Percentiles rank a stretch among this genome's conserved stretches.
phyloP scores from a whole-genome alignment of 2,113 vertebrate species.

The Myiagra hebetior region DNA sequence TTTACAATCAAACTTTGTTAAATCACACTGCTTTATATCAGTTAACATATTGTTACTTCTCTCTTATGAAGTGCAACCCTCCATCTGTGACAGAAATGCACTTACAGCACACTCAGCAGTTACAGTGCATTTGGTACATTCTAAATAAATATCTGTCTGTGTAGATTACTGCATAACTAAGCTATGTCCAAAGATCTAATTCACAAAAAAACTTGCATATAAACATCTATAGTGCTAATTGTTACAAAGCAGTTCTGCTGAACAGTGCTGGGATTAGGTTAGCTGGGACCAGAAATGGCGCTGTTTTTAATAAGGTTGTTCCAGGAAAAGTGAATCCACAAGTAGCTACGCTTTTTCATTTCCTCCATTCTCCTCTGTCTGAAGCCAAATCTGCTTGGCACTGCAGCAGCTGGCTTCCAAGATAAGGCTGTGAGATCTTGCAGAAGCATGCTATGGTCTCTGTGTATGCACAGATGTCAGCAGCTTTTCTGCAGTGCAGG shows the following conservation, averaged over 20 bases:
- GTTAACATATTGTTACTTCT: neutral
- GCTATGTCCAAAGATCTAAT: neutral
- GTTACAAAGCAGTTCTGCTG: neutral
- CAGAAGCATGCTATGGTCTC: neutral
- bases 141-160: neutral
- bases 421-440: neutral
- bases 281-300: neutral
- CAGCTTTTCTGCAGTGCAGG: neutral
- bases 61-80: neutral
- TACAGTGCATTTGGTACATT: neutral
- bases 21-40: neutral
- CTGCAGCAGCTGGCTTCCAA: constrained; percentile 6
- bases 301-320: neutral
- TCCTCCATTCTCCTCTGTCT: neutral
- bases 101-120: neutral
- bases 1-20: neutral
- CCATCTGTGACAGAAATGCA: neutral
- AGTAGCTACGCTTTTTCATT: neutral
- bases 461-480: neutral
- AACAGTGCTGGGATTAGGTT: neutral
- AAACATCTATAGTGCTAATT: neutral
- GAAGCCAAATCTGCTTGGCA: constrained; percentile 17
- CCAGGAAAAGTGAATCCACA: neutral
- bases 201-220: neutral
- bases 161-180: neutral